These are phyloP conservation scores for Nowickia ferox DNA, from an alignment of 2,888 invertebrate genomes.

Conservation along the genomic window DNA sequence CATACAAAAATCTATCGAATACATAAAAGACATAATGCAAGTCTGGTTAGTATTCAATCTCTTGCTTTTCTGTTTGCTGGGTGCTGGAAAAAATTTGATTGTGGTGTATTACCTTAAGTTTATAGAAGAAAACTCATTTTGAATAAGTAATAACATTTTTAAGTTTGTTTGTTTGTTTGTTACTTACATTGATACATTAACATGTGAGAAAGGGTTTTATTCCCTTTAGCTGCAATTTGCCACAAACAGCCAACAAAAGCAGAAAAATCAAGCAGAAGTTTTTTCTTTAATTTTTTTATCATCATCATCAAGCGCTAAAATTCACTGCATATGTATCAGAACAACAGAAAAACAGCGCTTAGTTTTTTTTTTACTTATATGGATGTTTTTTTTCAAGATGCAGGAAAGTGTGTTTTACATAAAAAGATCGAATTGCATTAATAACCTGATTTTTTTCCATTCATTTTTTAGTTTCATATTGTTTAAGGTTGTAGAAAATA, in stretches of 20 bases:
- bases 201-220: too few relatives aligned
- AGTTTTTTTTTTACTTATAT: background rate
- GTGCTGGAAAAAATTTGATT: background rate
- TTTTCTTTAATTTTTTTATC: background rate
- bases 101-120: background rate
- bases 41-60: too few relatives aligned
- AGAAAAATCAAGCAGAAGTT: background rate
- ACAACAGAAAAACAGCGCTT: background rate
- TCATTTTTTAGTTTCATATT: background rate
- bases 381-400: too few relatives aligned
- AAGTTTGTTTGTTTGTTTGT: background rate
- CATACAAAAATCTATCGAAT: too few relatives aligned
- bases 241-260: background rate
- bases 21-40: too few relatives aligned
- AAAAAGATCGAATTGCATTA: background rate
- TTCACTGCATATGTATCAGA: constrained; percentile 1
- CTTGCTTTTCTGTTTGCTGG: background rate
- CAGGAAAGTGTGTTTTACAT: background rate
- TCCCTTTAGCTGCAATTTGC: background rate
- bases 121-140: constrained; percentile 25
- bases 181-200: background rate
- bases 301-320: constrained; percentile 7
- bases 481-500: background rate
- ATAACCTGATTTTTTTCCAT: constrained; percentile 6
- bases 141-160: constrained; percentile 19